phyloP scores from a whole-genome alignment of 37 sponge, comb jelly and placozoan genomes.

The Beroe ovata region DNA sequence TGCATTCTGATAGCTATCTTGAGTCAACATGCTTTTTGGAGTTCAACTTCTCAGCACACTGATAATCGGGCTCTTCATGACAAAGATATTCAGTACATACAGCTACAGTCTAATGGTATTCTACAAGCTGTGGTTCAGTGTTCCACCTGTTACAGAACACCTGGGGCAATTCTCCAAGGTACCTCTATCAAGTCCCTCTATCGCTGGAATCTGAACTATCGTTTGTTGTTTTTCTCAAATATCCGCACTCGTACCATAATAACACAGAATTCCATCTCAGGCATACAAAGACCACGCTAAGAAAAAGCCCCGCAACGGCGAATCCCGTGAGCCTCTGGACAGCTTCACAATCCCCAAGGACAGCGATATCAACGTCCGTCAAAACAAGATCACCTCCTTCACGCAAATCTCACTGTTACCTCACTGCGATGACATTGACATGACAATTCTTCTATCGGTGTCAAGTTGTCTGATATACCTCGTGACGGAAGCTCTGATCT shows the following conservation, averaged over 20 bases:
- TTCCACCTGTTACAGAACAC: conserved; percentile 26
- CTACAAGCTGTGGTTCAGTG: conserved; percentile 59
- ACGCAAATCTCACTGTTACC: conserved; percentile 19
- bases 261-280: too few species aligned
- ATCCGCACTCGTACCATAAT: too few species aligned
- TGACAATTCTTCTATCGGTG: conserved; percentile 15
- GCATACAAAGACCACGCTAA: conserved; percentile 49
- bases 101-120: conserved; percentile 35
- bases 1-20: too few species aligned
- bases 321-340: background rate
- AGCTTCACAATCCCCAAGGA: conserved; percentile 43
- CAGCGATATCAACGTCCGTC: background rate
- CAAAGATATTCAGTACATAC: conserved; percentile 44
- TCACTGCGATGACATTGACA: conserved; percentile 31
- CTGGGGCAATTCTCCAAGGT: conserved; percentile 11
- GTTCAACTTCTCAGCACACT: conserved; percentile 43
- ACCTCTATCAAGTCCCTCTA: too few species aligned
- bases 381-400: conserved; percentile 10
- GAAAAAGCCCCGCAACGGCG: conserved; percentile 29
- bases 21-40: conserved; percentile 58
- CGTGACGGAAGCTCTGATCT: background rate
- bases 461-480: conserved; percentile 18
- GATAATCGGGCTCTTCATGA: conserved; percentile 53
- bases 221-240: too few species aligned
- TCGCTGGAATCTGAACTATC: too few species aligned